Base-by-base conservation (phyloP, 1,140 invertebrate species). In the Lanistes nyassanus region DNA sequence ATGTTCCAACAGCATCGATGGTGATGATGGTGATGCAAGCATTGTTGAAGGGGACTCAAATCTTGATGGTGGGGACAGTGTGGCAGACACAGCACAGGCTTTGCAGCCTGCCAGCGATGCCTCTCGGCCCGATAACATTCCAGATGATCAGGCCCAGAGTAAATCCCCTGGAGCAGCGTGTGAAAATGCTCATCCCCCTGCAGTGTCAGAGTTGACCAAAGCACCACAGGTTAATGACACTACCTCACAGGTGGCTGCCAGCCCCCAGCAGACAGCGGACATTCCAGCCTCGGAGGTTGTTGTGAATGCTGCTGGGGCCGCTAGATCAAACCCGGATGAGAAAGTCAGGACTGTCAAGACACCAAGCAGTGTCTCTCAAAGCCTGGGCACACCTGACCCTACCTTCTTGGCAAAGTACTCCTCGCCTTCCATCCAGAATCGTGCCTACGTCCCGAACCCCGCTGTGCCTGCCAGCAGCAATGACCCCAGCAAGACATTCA, bases 401-500 rank as follows among this genome's bases (percentile, higher is more conserved):
- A 36, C 29, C 23, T 69, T 64, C 67, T 64, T 66, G 53, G 47
- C 75, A 29, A 34, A 56, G 29, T 74, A 74, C 64, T 74, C 76
- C 19, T 76, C 74, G 55, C 79, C 80, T 42, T 75, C 56, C 60
- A 75, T 85, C 55, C 75, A 83, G 42, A 81, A 82, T 69, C 74
- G 85, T 19, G 79, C 78, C 60, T 86, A 81, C 71, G 77, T 84
- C 6, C 70, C 73, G 34, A 87, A 85, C 77, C 82, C 80, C 60
- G 56, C 71, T 51, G 79, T 83, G 74, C 74, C 78, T 42, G 19
- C 73, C 21, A 69, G 66, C 9, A 60, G 56, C 23, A 72, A 70
- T 29, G 82, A 85, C 65, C 58, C 62, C 26, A 67, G 76, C 13
- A 80, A 83, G 66, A 79, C 82, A 29, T 89, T 88, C 79, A 83